These are phyloP conservation scores for Tetrax tetrax DNA, from an alignment of 2,113 vertebrate species.

Conservation along the genomic window DNA sequence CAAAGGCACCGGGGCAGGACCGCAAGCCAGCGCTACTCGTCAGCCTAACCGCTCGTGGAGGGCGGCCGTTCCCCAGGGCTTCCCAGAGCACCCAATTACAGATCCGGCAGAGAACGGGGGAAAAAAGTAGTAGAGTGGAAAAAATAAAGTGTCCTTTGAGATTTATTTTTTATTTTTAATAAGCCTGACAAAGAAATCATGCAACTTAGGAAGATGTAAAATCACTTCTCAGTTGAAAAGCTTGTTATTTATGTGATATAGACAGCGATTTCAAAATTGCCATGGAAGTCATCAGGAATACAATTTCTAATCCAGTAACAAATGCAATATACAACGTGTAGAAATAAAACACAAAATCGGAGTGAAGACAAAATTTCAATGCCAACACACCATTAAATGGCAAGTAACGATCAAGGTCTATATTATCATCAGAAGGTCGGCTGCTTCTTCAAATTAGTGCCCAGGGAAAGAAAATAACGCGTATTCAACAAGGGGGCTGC, in stretches of 20 bases:
- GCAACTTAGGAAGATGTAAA: conserved; percentile 40
- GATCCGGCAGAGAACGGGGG: background rate
- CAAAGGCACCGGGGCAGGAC: background rate
- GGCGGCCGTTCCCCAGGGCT: background rate
- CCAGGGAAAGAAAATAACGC: background rate
- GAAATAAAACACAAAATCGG: background rate
- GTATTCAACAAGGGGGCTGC: background rate
- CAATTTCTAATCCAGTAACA: conserved; percentile 26
- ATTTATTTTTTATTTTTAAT: background rate
- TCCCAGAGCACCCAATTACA: conserved; percentile 9
- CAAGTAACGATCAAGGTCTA: background rate
- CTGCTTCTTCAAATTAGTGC: conserved; percentile 22
- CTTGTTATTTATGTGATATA: conserved; percentile 45
- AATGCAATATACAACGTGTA: background rate
- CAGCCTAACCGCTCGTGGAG: background rate
- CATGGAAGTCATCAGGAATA: conserved; percentile 6
- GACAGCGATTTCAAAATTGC: conserved; percentile 27
- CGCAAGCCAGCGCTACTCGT: background rate
- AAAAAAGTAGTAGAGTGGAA: background rate
- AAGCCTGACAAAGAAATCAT: conserved; percentile 41
- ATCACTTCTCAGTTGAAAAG: conserved; percentile 19
- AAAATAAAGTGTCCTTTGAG: conserved; percentile 56
- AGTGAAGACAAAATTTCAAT: background rate
- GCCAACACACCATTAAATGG: background rate
- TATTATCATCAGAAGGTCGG: background rate